Conservation (phyloP, 2,797 vertebrate species). For the Mus caroli region DNA sequence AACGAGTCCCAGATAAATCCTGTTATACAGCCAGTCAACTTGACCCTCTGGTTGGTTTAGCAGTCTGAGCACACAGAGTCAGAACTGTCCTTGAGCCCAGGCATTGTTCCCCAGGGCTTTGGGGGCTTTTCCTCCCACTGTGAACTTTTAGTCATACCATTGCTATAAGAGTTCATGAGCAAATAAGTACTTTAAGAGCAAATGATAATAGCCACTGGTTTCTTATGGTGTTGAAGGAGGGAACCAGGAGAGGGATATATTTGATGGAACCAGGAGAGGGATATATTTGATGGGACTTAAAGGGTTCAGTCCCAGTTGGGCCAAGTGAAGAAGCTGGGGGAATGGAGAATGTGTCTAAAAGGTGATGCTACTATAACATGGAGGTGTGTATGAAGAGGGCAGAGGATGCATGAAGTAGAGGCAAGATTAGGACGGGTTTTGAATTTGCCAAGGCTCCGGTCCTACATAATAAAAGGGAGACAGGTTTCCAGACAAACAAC, state of each 20-base stretch:
- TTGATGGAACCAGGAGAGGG: neutral
- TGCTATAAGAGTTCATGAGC: neutral
- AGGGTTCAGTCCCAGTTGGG: neutral
- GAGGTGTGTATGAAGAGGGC: neutral
- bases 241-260: too few relatives aligned
- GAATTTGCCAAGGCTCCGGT: neutral
- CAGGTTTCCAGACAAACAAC: neutral
- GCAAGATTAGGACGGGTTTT: constrained; percentile 7
- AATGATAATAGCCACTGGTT: neutral
- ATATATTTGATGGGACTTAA: neutral
- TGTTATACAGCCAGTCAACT: neutral
- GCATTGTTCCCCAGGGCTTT: neutral
- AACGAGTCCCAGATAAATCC: neutral
- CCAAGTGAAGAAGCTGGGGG: neutral
- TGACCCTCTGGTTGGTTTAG: neutral
- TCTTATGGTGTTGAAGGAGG: neutral
- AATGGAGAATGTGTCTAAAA: neutral
- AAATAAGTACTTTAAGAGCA: neutral
- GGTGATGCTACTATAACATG: neutral
- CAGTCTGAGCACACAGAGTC: neutral
- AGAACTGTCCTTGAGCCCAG: neutral
- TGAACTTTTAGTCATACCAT: too few relatives aligned
- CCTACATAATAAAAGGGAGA: constrained; percentile 4
- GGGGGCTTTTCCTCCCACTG: neutral
- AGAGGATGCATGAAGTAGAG: neutral